Percentiles rank a stretch among this genome's conserved stretches.
phyloP scores from a whole-genome alignment of 2,797 vertebrate species.

The Lagocephalus sceleratus region DNA sequence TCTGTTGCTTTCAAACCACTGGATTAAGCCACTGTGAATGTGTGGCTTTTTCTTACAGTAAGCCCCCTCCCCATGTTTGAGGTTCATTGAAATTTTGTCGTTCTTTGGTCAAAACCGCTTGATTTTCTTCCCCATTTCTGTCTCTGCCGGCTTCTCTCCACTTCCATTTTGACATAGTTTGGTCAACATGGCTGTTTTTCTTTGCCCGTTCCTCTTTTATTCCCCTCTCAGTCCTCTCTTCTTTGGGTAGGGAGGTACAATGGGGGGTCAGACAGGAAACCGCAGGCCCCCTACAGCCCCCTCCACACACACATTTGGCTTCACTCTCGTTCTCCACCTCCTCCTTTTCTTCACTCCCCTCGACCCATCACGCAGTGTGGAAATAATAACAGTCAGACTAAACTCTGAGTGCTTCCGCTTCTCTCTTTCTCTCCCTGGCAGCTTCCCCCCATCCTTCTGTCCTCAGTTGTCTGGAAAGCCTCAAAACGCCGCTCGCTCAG shows the following conservation, averaged over 20 bases:
- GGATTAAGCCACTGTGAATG: constrained; percentile 52
- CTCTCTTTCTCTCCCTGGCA: constrained; percentile 43
- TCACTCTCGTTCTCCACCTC: constrained; percentile 40
- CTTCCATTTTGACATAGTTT: constrained; percentile 72
- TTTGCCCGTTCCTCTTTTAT: constrained; percentile 50
- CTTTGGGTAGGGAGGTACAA: constrained; percentile 10
- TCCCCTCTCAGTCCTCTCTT: constrained; percentile 32
- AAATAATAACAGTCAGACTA: constrained; percentile 76
- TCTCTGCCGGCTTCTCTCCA: constrained; percentile 63
- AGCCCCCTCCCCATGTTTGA: constrained; percentile 61
- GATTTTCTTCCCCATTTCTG: constrained; percentile 57
- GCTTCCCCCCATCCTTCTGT: constrained; percentile 25
- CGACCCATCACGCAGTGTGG: constrained; percentile 69
- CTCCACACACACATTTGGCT: constrained; percentile 55
- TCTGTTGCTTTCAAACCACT: constrained; percentile 45
- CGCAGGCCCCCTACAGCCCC: constrained; percentile 71
- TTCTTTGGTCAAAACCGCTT: constrained; percentile 67
- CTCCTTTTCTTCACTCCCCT: constrained; percentile 31
- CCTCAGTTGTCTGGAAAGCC: constrained; percentile 64
- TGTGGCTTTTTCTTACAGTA: constrained; percentile 25
- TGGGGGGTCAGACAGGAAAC: constrained; percentile 69
- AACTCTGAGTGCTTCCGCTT: constrained; percentile 69
- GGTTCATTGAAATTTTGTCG: constrained; percentile 69
- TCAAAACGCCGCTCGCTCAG: constrained; percentile 48
- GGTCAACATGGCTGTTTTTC: constrained; percentile 64